A percentile compares a stretch with the other conserved stretches of the same genome.
Evolutionary conservation across 2,113 vertebrate species (phyloP).

Genomic region (Corydoras sp.): DNA sequence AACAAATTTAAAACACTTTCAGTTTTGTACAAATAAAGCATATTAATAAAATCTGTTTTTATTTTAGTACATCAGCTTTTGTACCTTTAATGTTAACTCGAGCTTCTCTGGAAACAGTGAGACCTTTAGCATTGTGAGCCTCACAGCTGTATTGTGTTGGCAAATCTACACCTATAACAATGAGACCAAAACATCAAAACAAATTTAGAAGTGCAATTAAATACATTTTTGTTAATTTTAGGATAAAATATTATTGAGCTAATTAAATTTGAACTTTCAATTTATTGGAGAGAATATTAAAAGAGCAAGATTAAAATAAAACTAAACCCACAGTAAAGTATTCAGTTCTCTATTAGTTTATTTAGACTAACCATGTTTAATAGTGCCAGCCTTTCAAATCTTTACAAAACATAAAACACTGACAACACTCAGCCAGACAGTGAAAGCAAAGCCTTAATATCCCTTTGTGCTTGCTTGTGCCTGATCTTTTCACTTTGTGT

Average conservation of each 20-base stretch:
- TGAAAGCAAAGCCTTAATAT: conserved; percentile 54
- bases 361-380: conserved; percentile 31
- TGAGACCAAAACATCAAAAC: neutral
- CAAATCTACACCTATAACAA: conserved; percentile 67
- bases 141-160: conserved; percentile 82
- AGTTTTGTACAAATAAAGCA: too few species aligned
- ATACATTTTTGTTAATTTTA: too few species aligned
- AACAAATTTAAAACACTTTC: too few species aligned
- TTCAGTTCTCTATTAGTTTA: too few species aligned
- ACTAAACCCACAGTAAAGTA: too few species aligned
- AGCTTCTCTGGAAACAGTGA: conserved; percentile 74
- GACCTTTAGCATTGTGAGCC: conserved; percentile 80
- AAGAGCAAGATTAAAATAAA: too few species aligned
- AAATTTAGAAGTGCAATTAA: too few species aligned
- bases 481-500: conserved; percentile 33
- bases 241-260: too few species aligned
- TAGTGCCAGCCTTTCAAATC: conserved; percentile 50
- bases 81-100: conserved; percentile 88
- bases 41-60: too few species aligned
- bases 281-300: too few species aligned
- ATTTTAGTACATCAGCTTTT: neutral
- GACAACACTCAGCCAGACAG: conserved; percentile 10
- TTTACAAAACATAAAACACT: conserved; percentile 22
- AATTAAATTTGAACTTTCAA: too few species aligned
- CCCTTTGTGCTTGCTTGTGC: conserved; percentile 53